phyloP scores from a whole-genome alignment of 1,140 invertebrate species.

The Sesamia nonagrioides region DNA sequence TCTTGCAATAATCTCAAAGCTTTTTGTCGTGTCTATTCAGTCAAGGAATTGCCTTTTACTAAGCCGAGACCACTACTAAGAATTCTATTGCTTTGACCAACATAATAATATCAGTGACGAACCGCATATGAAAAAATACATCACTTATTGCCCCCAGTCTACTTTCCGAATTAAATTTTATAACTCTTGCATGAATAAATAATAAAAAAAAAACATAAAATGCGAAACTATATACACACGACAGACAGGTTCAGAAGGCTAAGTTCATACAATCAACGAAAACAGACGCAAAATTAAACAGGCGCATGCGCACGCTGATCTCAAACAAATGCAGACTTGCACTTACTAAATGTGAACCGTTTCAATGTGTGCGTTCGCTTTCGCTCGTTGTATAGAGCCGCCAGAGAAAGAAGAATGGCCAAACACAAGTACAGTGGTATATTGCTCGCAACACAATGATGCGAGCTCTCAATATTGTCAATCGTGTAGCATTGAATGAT shows the following conservation, averaged over 20 bases:
- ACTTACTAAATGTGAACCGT: no score
- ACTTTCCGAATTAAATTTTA: slow-evolving; percentile 42
- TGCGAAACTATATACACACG: slow-evolving; percentile 1
- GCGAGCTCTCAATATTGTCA: no score
- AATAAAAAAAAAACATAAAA: slow-evolving; percentile 39
- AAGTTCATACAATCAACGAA: no score
- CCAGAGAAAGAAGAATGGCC: no score
- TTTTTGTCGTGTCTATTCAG: slow-evolving; percentile 26
- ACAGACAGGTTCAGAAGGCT: not conserved
- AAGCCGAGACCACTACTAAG: slow-evolving; percentile 25
- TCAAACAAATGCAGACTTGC: no score
- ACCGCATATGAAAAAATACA: slow-evolving; percentile 30
- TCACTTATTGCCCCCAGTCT: slow-evolving; percentile 19
- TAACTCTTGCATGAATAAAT: slow-evolving; percentile 41
- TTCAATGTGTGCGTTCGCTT: no score
- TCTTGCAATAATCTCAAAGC: slow-evolving; percentile 14
- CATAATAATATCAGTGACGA: not conserved
- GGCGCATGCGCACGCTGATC: no score
- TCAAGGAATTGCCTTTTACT: slow-evolving; percentile 14
- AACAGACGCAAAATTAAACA: not conserved
- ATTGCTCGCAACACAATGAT: no score
- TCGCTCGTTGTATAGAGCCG: no score
- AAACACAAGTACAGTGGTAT: no score
- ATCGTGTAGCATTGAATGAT: no score
- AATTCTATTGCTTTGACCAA: slow-evolving; percentile 10